Conservation (phyloP, 2,797 vertebrate species). For the Clarias laeviceps region DNA sequence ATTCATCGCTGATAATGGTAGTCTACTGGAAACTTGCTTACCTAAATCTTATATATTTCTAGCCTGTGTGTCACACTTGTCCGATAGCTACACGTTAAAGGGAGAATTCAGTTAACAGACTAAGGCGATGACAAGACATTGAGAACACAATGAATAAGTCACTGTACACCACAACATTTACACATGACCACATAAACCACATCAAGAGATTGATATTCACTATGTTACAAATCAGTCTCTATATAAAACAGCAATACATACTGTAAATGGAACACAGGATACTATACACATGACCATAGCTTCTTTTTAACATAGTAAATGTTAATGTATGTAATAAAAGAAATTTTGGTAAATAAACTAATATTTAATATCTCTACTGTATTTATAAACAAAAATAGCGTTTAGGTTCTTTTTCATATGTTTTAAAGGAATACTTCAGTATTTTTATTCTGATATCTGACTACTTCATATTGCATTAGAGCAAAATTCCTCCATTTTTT, state of each 20-base stretch:
- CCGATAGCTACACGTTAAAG: background rate
- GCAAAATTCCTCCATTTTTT: background rate
- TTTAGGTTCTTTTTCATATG: background rate
- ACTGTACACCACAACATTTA: constrained; percentile 63
- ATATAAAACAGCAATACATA: constrained; percentile 28
- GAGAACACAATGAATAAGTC: constrained; percentile 69
- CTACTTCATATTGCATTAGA: background rate
- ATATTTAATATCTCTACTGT: constrained; percentile 12
- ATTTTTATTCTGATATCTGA: background rate
- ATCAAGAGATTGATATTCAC: constrained; percentile 35
- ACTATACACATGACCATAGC: constrained; percentile 41
- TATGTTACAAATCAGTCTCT: constrained; percentile 31
- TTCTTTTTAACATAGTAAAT: background rate
- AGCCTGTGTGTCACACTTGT: background rate
- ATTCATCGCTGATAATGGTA: background rate
- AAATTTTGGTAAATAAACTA: background rate
- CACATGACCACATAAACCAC: constrained; percentile 62
- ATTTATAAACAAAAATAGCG: constrained; percentile 15
- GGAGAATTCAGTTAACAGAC: background rate
- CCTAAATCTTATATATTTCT: background rate
- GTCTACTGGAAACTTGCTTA: background rate
- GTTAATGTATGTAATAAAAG: background rate
- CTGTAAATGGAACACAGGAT: constrained; percentile 4
- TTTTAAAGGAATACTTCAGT: constrained; percentile 5
- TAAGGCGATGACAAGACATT: background rate